phyloP scores from a whole-genome alignment of 2,797 vertebrate species.

The Gymnoscopelus microlampas region DNA sequence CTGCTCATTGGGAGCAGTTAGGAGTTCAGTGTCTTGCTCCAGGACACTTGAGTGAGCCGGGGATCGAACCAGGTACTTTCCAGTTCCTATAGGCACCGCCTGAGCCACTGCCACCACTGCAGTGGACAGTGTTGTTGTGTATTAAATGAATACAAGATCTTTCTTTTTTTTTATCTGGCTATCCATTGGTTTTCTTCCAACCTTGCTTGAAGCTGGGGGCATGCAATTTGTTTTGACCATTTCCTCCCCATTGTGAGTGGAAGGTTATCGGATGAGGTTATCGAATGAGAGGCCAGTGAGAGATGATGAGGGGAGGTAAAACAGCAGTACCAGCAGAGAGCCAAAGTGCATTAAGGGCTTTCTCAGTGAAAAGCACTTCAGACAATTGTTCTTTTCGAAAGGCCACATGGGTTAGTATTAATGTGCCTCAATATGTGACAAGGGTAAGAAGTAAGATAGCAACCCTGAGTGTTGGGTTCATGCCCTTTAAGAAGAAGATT shows the following conservation, averaged over 20 bases:
- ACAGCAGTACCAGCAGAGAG: background rate
- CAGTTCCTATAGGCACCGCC: too few relatives aligned
- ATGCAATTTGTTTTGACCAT: conserved; percentile 23
- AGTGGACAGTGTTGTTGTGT: background rate
- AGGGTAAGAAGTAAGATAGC: conserved; percentile 28
- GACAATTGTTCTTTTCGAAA: conserved; percentile 31
- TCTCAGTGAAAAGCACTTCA: conserved; percentile 20
- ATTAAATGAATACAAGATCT: background rate
- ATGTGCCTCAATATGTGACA: conserved; percentile 4
- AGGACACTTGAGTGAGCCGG: too few relatives aligned
- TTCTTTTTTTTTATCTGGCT: conserved; percentile 4
- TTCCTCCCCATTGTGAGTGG: conserved; percentile 23
- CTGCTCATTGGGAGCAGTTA: too few relatives aligned
- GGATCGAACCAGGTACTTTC: too few relatives aligned
- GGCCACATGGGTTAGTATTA: conserved; percentile 38
- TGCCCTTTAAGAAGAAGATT: conserved; percentile 25
- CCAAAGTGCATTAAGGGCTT: background rate
- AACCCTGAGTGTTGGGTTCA: conserved; percentile 10
- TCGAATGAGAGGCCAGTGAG: conserved; percentile 11
- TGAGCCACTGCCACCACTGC: background rate
- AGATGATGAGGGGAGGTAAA: conserved; percentile 3
- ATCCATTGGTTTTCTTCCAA: conserved; percentile 21
- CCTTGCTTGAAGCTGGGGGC: conserved; percentile 25
- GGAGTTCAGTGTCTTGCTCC: too few relatives aligned
- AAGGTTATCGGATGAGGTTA: background rate